Evolutionary conservation across 2,113 vertebrate genomes (phyloP).

Genomic region (Tringa solitaria): DNA sequence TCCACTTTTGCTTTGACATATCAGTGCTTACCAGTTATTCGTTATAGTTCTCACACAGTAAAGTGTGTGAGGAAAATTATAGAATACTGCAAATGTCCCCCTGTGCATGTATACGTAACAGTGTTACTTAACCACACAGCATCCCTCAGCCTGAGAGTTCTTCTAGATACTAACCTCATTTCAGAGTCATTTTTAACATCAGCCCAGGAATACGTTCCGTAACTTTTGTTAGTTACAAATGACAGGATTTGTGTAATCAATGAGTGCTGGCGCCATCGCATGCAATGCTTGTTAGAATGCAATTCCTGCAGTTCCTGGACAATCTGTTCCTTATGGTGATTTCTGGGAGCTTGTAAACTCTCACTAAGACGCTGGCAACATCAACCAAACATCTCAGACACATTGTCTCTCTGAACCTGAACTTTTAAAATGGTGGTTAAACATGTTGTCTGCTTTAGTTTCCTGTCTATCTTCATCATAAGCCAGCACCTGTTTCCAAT

Average conservation of each 20-base stretch:
- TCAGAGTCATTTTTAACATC: conserved; percentile 57
- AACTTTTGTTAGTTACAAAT: conserved; percentile 46
- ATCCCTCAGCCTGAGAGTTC: neutral
- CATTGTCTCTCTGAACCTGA: conserved; percentile 77
- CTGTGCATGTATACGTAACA: rapidly evolving
- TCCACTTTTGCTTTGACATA: neutral
- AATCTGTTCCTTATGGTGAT: conserved; percentile 72
- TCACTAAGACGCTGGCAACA: conserved; percentile 66
- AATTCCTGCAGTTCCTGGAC: conserved; percentile 64
- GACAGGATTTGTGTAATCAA: conserved; percentile 60
- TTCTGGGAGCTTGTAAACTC: conserved; percentile 62
- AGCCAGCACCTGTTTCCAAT: conserved; percentile 81
- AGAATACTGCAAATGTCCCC: neutral
- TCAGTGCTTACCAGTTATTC: neutral
- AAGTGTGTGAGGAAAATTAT: neutral
- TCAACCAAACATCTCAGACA: conserved; percentile 75
- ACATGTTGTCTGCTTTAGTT: conserved; percentile 79
- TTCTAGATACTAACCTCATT: conserved; percentile 32
- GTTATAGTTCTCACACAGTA: neutral
- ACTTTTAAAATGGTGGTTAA: conserved; percentile 77
- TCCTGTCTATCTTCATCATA: conserved; percentile 81
- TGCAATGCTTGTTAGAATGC: conserved; percentile 62
- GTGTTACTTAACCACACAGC: neutral
- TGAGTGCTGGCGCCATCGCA: conserved; percentile 46
- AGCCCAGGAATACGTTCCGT: conserved; percentile 27